Base-by-base conservation (phyloP, 2,797 vertebrate species). In the Pampus argenteus region DNA sequence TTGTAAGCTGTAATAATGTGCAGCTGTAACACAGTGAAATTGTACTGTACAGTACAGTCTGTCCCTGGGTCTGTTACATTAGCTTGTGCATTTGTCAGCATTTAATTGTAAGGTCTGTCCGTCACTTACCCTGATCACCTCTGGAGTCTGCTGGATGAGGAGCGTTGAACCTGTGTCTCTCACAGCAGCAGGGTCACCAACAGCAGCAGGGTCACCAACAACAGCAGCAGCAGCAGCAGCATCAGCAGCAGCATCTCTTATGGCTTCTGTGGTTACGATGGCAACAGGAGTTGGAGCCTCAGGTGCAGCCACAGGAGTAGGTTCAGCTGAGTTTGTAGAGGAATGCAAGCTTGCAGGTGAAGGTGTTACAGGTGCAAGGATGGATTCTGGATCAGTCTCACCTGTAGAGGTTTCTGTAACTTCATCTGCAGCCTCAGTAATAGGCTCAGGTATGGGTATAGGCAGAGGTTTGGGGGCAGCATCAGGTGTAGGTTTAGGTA, bases 71-170 rank as follows among this genome's bases (percentile, higher is more conserved):
- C 40, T 63, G 13, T 48, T 34, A 34, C 5, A 20, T 48, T 51
- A 52, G 2, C 20, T 9, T 45, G 15, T 65, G 17, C 22, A 57
- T 66, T 57, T 69, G 34, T 38, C 13, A 34, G n/a, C 44, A 31
- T 13, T 52, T 36, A 36, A 23, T 58, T 28, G 28, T 9, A 61
- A 36, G 3, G n/a, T 60, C 9, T 38, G 29, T 67, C 15, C 57
- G 20, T 66, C 36, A 93, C 97, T 96, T 95, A 99, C 98, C 91
- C 97, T 95, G 86, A 99, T 96, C 79, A 98, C 94, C 83, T 98
- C 97, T 81, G 98, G 97, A 18, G 91, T 95, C 91, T 99, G 98
- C 83, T 98, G 98, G 93, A 98, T 96, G 80, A 96, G 95, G 71
- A 97, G 91, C 20, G 95, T 82, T 18, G 97, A 94, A 61, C 93